phyloP scores from a whole-genome alignment of 2,888 invertebrate genomes.

The Ethmia dodecea region DNA sequence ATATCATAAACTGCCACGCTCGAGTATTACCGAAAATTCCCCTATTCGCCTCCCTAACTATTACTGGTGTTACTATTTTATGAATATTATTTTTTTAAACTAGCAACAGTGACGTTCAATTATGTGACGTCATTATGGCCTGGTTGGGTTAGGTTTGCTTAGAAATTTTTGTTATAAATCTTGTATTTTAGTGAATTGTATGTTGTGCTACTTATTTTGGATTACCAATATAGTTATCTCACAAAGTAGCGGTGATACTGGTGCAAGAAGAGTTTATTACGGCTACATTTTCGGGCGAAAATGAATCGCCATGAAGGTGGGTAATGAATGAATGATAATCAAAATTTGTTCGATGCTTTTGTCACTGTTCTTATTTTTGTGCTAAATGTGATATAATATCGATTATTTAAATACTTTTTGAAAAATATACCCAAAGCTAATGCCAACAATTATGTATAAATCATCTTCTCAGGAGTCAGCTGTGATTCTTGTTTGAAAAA shows the following conservation, averaged over 20 bases:
- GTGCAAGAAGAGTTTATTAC: conserved; percentile 67
- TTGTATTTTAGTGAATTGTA: conserved; percentile 80
- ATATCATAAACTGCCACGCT: too few species aligned
- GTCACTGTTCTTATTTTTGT: conserved; percentile 59
- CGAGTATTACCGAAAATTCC: too few species aligned
- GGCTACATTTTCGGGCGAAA: conserved; percentile 76
- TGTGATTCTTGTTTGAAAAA: conserved; percentile 99
- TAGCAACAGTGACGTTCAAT: conserved; percentile 28
- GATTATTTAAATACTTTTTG: not conserved
- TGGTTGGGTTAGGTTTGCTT: conserved; percentile 85
- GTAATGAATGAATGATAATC: conserved; percentile 66
- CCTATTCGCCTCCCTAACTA: too few species aligned
- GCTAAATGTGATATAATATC: conserved; percentile 26
- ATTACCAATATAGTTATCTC: conserved; percentile 73
- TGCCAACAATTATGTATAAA: conserved; percentile 23
- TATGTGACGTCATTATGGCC: conserved; percentile 81
- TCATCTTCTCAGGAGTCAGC: conserved; percentile 91
- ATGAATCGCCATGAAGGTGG: conserved; percentile 98
- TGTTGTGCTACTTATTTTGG: conserved; percentile 77
- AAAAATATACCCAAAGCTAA: not conserved
- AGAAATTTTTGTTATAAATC: conserved; percentile 81
- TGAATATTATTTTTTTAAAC: too few species aligned
- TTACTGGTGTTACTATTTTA: too few species aligned
- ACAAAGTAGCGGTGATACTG: conserved; percentile 65
- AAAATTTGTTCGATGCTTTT: conserved; percentile 75